Evolutionary conservation across 2,888 invertebrate species (phyloP), one percentile per base, ranked within the genome.

Genomic region (Yponomeuta plumbellus): DNA sequence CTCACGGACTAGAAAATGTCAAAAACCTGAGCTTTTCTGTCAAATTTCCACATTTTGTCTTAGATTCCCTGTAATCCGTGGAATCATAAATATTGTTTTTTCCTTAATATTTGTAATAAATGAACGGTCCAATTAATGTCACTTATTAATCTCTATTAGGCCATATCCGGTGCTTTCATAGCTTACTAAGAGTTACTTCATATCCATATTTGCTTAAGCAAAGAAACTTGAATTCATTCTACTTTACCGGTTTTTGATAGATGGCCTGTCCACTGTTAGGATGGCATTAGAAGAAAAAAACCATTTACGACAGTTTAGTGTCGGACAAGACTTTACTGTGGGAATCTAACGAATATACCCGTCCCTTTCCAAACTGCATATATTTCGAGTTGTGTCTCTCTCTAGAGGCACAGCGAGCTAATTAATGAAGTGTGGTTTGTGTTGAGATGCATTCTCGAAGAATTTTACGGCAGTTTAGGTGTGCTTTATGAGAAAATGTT

Each of bases 401-500:
- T 59, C 23, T 22, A 59, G 13, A 59, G 0, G 59, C 59, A 23
- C 22, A 13, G 5, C 22, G 59, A 22, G 22, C 59, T 59, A 59
- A 59, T 59, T 59, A 59, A 59, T 59, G 59, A 59, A 20, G 22
- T 21, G 59, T 22, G 59, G 59, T 59, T 59, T 21, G 23, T 59
- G 21, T 59, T 59, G 2, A 22, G 59, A 22, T 59, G 59, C 59
- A 23, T 59, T 59, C 59, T 59, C 23, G 8, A 23, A 52, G 44
- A 52, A 5, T 52, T 52, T 52, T 17, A 17, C 17, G 17, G 44
- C 44, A 17, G 44, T 52, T 1, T 17, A 52, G 44, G 44, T 52
- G 44, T 52, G 10, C 17, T 52, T 52, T 52, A 52, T 52, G 44
- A 5, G 44, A 52, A 52, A 17, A 13, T 2, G 17, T 13, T 52